These are phyloP conservation scores for Pseudotriccus pelzelni DNA, from an alignment of 2,797 vertebrate species.

Conservation along the genomic window DNA sequence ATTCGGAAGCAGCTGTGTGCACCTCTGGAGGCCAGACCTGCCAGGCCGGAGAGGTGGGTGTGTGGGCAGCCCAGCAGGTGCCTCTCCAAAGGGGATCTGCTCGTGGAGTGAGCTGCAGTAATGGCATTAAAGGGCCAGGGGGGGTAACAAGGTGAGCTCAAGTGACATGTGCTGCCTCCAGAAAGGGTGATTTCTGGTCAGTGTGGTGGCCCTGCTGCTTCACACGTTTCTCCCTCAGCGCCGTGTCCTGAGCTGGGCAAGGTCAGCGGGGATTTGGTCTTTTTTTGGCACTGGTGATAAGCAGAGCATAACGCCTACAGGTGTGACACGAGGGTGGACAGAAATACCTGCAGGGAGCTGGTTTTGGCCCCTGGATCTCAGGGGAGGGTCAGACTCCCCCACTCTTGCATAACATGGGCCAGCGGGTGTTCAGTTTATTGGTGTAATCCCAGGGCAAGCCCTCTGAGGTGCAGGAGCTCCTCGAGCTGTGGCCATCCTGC, in stretches of 20 bases:
- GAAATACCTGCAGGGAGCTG: constrained; percentile 18
- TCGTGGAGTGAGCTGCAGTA: constrained; percentile 14
- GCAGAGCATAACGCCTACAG: background rate
- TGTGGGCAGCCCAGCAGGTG: background rate
- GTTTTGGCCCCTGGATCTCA: background rate
- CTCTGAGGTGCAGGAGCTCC: background rate
- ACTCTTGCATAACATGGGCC: background rate
- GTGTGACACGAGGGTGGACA: background rate
- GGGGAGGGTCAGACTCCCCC: background rate
- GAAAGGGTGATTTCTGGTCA: background rate
- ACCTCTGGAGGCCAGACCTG: background rate
- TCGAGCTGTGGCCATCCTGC: background rate
- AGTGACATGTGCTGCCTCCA: background rate
- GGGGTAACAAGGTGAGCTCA: constrained; percentile 7
- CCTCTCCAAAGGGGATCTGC: background rate
- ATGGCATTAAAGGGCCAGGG: constrained; percentile 47
- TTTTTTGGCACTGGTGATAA: background rate
- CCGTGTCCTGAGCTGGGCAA: background rate
- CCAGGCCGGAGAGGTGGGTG: constrained; percentile 54
- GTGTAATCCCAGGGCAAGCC: background rate
- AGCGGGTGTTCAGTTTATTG: background rate
- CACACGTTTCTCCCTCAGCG: background rate
- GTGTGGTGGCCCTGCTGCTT: background rate
- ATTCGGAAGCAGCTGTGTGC: constrained; percentile 76
- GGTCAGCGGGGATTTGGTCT: constrained; percentile 33